A percentile compares a stretch with the other conserved stretches of the same genome.
phyloP scores from a whole-genome alignment of 2,888 invertebrate species.

The Sesamia inferens region DNA sequence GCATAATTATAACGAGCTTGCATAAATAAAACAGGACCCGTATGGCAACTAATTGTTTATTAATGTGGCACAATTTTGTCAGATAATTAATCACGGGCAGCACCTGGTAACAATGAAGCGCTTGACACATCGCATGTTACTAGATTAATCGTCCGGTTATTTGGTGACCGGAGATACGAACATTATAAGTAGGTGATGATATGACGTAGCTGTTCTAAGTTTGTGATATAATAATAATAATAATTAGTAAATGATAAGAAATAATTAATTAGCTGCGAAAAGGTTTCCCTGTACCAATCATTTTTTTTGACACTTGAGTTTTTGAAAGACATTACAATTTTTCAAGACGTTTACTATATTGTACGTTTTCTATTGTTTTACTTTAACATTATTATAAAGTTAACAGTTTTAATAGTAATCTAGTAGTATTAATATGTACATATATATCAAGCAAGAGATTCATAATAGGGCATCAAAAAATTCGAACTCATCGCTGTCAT shows the following conservation, averaged over 20 bases:
- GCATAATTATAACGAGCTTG: slow-evolving; percentile 43
- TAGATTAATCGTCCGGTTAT: slow-evolving; percentile 74
- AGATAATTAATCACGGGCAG: slow-evolving; percentile 74
- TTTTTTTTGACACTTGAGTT: not conserved
- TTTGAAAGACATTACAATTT: not conserved
- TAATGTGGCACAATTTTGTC: slow-evolving; percentile 74
- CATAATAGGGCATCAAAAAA: too few species aligned
- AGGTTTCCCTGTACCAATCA: not conserved
- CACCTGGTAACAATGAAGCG: slow-evolving; percentile 79
- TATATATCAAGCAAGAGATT: too few species aligned
- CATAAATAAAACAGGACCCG: slow-evolving; percentile 61
- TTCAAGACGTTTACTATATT: not conserved
- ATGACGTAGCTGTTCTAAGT: not conserved
- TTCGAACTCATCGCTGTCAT: too few species aligned
- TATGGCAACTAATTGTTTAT: slow-evolving; percentile 72
- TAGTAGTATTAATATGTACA: too few species aligned
- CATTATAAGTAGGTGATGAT: slow-evolving; percentile 38
- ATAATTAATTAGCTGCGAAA: not conserved
- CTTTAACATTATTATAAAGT: not conserved
- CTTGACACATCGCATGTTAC: slow-evolving; percentile 74
- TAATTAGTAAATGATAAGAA: not conserved
- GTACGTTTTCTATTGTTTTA: not conserved
- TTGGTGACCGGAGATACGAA: slow-evolving; percentile 64
- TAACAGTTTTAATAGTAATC: too few species aligned
- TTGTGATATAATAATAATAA: not conserved